Percentiles rank a stretch among this genome's conserved stretches.
These are phyloP conservation scores for Anabacerthia variegaticeps DNA, from an alignment of 2,797 vertebrate genomes.

Conservation along the genomic window DNA sequence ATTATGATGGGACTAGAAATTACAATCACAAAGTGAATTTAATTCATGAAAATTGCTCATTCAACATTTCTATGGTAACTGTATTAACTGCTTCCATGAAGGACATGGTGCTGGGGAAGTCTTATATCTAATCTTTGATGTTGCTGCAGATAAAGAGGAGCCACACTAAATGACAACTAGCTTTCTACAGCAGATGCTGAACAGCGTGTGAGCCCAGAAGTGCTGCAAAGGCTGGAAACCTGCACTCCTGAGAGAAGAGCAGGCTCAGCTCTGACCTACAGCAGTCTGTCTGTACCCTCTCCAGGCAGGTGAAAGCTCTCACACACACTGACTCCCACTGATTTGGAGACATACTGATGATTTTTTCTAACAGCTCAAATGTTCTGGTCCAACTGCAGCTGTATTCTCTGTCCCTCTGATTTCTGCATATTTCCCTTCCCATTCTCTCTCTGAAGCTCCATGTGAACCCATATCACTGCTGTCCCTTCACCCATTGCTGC, in stretches of 20 bases:
- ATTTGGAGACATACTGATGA: background rate
- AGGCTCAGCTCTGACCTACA: background rate
- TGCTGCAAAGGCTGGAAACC: background rate
- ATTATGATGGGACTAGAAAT: background rate
- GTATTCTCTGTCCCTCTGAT: background rate
- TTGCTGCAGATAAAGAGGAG: background rate
- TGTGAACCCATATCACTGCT: background rate
- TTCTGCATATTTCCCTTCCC: background rate
- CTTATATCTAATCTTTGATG: background rate
- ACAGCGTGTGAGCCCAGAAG: background rate
- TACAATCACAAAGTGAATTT: background rate
- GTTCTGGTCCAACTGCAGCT: background rate
- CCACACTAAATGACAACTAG: fast-evolving
- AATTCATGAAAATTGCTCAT: background rate
- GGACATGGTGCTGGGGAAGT: background rate
- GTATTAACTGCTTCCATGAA: background rate
- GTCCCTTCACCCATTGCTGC: background rate
- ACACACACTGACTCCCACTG: fast-evolving
- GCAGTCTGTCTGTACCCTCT: background rate
- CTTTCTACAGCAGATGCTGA: background rate
- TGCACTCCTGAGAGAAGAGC: fast-evolving
- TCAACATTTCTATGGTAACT: background rate
- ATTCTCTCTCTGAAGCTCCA: background rate
- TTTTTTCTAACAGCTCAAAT: background rate
- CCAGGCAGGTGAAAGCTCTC: background rate